These are phyloP conservation scores for Anguilla obscura DNA, from an alignment of 2,797 vertebrate species.

Conservation along the genomic window DNA sequence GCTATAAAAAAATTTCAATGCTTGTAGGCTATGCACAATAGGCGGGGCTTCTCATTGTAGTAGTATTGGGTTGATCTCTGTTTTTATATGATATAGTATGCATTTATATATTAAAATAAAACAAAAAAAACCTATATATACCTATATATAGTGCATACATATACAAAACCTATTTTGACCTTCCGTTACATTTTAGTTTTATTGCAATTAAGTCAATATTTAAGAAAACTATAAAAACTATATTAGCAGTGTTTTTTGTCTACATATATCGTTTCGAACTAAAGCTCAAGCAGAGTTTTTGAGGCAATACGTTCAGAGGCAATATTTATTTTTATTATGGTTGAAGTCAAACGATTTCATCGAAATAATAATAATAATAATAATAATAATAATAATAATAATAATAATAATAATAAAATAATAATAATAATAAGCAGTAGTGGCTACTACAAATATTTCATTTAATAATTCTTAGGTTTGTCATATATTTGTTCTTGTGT, in stretches of 20 bases:
- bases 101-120: neutral
- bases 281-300: too few species aligned
- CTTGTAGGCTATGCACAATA: neutral
- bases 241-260: neutral
- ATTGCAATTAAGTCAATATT: neutral
- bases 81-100: neutral
- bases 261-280: too few species aligned
- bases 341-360: neutral
- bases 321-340: too few species aligned
- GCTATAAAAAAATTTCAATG: neutral
- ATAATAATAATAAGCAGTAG: neutral
- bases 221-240: neutral
- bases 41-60: neutral
- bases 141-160: too few species aligned
- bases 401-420: neutral
- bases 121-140: neutral
- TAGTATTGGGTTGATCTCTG: neutral
- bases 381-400: conserved; percentile 1
- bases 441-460: neutral
- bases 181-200: neutral
- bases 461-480: neutral
- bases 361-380: neutral
- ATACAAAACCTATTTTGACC: neutral
- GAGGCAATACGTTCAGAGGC: too few species aligned
- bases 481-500: neutral